These are phyloP conservation scores for Heterotilapia buettikoferi DNA, from an alignment of 2,113 vertebrate genomes.

Conservation along the genomic window DNA sequence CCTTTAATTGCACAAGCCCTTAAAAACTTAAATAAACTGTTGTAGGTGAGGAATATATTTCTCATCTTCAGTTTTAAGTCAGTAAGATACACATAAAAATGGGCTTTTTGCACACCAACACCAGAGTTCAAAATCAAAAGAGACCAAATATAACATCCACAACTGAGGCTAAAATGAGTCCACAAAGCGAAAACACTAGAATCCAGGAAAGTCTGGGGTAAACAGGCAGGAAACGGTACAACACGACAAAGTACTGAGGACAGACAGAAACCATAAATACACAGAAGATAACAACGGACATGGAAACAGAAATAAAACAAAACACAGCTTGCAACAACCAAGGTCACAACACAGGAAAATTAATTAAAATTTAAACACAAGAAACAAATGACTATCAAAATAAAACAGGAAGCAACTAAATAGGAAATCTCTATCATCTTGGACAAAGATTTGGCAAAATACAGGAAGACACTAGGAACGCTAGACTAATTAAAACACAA, in stretches of 20 bases:
- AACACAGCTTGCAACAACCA: not conserved
- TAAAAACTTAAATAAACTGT: not conserved
- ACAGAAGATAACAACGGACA: accelerated
- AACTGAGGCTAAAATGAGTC: not conserved
- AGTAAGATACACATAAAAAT: no score
- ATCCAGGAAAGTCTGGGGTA: not conserved
- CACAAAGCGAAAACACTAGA: not conserved
- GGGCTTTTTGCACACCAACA: no score
- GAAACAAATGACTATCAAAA: not conserved
- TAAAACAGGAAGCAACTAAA: accelerated
- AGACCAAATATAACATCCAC: not conserved
- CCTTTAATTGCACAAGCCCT: not conserved
- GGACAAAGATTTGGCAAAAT: not conserved
- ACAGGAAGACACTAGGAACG: not conserved
- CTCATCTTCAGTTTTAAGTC: not conserved
- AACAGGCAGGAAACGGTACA: not conserved
- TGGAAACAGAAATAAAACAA: accelerated
- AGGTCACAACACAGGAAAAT: not conserved
- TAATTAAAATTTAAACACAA: not conserved
- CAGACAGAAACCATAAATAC: not conserved
- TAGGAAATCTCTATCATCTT: not conserved
- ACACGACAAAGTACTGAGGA: accelerated
- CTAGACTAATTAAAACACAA: not conserved
- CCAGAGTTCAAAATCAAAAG: not conserved
- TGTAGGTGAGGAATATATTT: not conserved